Conservation (phyloP, 1,140 invertebrate genomes). For the Leguminivora glycinivorella region DNA sequence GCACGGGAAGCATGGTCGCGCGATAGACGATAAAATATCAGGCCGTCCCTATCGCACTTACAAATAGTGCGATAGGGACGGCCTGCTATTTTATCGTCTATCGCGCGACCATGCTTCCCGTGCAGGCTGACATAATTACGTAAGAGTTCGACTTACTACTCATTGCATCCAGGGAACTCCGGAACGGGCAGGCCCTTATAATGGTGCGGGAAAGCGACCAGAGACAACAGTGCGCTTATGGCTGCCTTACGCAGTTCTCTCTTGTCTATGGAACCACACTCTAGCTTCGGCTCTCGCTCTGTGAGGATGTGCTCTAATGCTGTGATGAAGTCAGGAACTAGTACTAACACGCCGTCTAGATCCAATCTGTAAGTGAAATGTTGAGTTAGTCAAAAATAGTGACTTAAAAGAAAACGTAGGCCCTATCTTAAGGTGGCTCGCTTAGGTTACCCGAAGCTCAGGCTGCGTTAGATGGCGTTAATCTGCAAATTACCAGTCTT, state of each 20-base stretch:
- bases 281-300: constrained; percentile 86
- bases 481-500: no score
- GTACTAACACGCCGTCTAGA: constrained; percentile 93
- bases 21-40: no score
- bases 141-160: constrained; percentile 60
- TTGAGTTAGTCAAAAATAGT: constrained; percentile 58
- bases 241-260: constrained; percentile 92
- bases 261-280: constrained; percentile 82
- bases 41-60: no score
- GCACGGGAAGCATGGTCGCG: no score
- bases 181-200: constrained; percentile 91
- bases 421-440: no score
- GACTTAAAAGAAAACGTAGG: no score
- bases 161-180: constrained; percentile 81
- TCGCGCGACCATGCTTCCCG: no score
- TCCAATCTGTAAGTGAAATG: constrained; percentile 88
- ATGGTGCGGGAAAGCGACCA: constrained; percentile 94
- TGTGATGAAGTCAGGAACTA: constrained; percentile 93
- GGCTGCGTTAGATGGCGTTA: no score
- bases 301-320: constrained; percentile 94
- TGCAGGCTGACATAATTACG: not conserved
- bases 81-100: no score
- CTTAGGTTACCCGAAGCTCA: no score
- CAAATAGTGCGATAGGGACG: no score
- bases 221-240: constrained; percentile 93